Evolutionary conservation across 2,888 invertebrate genomes (phyloP).

Genomic region (Drosophila infuscata): DNA sequence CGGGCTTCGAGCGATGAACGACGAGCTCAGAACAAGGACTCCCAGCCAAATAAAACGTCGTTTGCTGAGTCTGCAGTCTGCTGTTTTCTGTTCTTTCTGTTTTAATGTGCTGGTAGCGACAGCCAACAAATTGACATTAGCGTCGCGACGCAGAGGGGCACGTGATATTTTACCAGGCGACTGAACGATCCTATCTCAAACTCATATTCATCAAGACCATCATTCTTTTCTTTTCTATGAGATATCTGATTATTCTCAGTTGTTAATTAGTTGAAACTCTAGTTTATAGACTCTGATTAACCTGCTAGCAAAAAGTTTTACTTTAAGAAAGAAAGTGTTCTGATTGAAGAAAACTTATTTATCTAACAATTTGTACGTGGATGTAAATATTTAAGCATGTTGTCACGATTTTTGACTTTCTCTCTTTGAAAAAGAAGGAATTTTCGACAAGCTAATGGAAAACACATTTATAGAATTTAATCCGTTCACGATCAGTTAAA

Average conservation of each 20-base stretch:
- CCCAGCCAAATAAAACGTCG: slow-evolving; percentile 5
- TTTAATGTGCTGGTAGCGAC: slow-evolving; percentile 67
- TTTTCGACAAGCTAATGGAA: not conserved
- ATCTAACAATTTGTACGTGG: not conserved
- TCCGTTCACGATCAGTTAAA: not conserved
- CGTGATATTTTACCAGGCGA: slow-evolving; percentile 46
- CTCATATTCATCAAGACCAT: slow-evolving; percentile 17
- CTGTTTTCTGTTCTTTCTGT: slow-evolving; percentile 8
- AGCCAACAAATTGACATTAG: slow-evolving; percentile 74
- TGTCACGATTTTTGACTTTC: not conserved
- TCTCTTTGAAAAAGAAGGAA: not conserved
- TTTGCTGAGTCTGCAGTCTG: slow-evolving; percentile 59
- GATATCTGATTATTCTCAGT: slow-evolving; percentile 14
- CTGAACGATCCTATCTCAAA: slow-evolving; percentile 51
- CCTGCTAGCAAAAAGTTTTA: not conserved
- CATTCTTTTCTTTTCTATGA: slow-evolving; percentile 7
- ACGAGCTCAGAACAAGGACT: slow-evolving; percentile 60
- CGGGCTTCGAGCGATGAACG: slow-evolving; percentile 11
- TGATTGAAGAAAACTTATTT: no score
- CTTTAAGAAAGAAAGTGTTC: not conserved
- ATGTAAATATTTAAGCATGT: not conserved
- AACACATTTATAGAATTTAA: not conserved
- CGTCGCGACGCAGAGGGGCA: slow-evolving; percentile 61
- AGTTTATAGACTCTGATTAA: slow-evolving; percentile 2
- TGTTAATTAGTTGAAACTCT: slow-evolving; percentile 16